Conservation (phyloP, 2,888 invertebrate genomes). For the Nemurella pictetii region DNA sequence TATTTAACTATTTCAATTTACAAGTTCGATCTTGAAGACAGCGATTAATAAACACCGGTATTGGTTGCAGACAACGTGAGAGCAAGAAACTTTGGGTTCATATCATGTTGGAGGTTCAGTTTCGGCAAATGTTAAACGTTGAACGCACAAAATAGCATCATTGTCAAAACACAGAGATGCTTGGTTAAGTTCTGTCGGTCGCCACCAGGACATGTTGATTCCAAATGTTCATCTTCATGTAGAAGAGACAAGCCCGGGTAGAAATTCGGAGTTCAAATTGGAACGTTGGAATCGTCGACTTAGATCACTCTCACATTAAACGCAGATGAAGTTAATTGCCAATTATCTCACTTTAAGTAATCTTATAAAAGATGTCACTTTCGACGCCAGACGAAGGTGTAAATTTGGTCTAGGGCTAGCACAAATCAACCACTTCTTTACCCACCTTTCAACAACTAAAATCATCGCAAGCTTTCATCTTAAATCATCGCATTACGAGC, state of each 20-base stretch:
- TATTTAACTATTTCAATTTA: slow-evolving; percentile 7
- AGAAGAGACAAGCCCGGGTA: slow-evolving; percentile 36
- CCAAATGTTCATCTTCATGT: not conserved
- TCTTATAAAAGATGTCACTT: not conserved
- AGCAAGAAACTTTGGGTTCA: not conserved
- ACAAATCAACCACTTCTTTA: not conserved
- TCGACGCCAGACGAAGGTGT: not conserved
- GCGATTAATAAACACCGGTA: not conserved
- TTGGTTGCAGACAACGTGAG: not conserved
- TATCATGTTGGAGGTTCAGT: not conserved
- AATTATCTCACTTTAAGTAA: not conserved
- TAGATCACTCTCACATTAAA: not conserved
- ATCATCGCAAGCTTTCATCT: not conserved
- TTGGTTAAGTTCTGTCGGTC: not conserved
- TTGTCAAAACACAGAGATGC: not conserved
- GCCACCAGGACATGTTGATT: not conserved
- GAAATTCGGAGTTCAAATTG: slow-evolving; percentile 35
- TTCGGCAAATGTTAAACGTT: not conserved
- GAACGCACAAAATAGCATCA: not conserved
- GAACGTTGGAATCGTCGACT: not conserved
- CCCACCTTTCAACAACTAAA: not conserved
- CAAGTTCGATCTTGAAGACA: not conserved
- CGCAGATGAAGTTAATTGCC: not conserved
- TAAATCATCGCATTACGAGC: not conserved
- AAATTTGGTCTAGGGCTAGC: not conserved